Evolutionary conservation across 2,797 vertebrate species (phyloP), one percentile per base, ranked within the genome.

Genomic region (Prunella strophiata): DNA sequence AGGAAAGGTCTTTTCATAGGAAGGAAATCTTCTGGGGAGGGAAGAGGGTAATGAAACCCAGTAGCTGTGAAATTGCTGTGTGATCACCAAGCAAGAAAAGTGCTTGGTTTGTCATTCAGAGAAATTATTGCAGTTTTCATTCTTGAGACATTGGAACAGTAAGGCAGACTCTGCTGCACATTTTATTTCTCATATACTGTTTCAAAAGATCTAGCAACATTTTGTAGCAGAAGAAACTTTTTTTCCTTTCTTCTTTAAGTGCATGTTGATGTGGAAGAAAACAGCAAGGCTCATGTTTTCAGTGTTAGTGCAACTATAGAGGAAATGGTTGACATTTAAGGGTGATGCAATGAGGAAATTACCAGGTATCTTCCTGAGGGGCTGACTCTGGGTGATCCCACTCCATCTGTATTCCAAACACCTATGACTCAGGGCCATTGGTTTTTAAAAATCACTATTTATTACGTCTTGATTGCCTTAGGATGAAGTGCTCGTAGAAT

Each of bases 51-150:
- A 84, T 88, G 87, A 94, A 97, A 94, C 20, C 43, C 66, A 88
- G 76, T 47, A 90, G 50, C 62, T 78, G 91, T 48, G 83, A 91
- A 96, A 88, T 95, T 96, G 83, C 78, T 70, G 30, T 61, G 21
- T 45, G 51, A 65, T 91, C 68, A 91, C 83, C 92, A 90, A 76
- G 79, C 29, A 94, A 73, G 61, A 80, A 85, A 75, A 87, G 88
- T 1, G 6, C 45, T 91, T 77, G 58, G 38, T 88, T 94, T 93
- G 78, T 61, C 75, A 65, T 85, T 95, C 76, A 88, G 80, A 95
- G 82, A 79, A 92, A 95, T 36, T 93, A 94, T 90, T 91, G 78
- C 73, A 38, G 54, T 92, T 96, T 96, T 70, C 43, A 85, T 42
- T n/a, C 48, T 43, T 72, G 43, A 92, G 66, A 61, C 68, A 70